These are phyloP conservation scores for Hassar affinis DNA, from an alignment of 2,113 vertebrate genomes.

Conservation along the genomic window DNA sequence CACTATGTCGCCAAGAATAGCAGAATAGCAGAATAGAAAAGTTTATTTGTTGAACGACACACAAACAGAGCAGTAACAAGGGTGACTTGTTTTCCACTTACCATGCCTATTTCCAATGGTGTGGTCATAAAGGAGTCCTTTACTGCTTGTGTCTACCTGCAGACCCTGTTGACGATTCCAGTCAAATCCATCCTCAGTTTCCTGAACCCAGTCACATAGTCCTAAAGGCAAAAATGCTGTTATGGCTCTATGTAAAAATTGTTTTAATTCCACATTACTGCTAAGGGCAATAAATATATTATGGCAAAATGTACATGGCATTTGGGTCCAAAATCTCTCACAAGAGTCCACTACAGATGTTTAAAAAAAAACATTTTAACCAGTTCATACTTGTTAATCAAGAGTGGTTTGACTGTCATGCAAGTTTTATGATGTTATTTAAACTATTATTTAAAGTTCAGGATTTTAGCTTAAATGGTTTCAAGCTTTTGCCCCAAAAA, in stretches of 20 bases:
- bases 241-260: not conserved
- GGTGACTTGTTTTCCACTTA: conserved; percentile 36
- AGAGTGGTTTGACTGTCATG: not conserved
- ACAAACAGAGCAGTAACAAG: not conserved
- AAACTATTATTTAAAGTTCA: not conserved
- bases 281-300: not conserved
- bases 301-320: no score
- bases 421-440: not conserved
- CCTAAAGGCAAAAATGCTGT: conserved; percentile 52
- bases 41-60: no score
- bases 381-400: not conserved
- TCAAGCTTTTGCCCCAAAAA: no score
- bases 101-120: conserved; percentile 67
- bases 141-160: conserved; percentile 54
- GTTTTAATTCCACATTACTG: not conserved
- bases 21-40: no score
- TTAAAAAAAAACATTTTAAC: not conserved
- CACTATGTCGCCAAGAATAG: no score
- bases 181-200: conserved; percentile 55
- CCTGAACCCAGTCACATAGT: conserved; percentile 70
- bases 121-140: conserved; percentile 71
- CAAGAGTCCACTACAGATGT: not conserved
- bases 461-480: no score
- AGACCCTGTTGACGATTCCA: conserved; percentile 65
- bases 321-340: not conserved